Conservation (phyloP, 1,140 invertebrate genomes). For the Calliopsis andreniformis region DNA sequence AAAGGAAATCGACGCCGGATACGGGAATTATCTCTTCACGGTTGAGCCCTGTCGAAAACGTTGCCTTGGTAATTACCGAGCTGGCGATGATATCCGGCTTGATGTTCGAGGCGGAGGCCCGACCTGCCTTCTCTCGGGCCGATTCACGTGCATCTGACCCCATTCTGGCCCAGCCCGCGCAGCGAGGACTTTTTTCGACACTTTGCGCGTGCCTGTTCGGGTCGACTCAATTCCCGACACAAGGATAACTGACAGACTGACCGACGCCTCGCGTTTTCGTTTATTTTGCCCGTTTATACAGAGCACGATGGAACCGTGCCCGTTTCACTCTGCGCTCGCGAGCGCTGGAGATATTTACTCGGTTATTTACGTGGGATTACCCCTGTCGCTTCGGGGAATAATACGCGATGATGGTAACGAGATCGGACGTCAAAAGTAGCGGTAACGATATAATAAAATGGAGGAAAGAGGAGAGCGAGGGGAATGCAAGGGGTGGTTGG, state of each 20-base stretch:
- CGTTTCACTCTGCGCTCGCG: conserved; percentile 13
- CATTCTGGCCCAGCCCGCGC: too few relatives aligned
- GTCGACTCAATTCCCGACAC: conserved; percentile 1
- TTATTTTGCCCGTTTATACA: conserved; percentile 1
- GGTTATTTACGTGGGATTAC: not conserved
- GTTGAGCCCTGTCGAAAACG: conserved; percentile 9
- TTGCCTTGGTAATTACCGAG: conserved; percentile 31
- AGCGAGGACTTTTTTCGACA: conserved; percentile 44
- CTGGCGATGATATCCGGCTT: conserved; percentile 37
- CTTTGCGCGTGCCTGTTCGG: conserved; percentile 24
- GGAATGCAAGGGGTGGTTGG: too few relatives aligned
- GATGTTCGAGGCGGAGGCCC: conserved; percentile 8
- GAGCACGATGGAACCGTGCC: too few relatives aligned
- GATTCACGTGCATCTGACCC: conserved; percentile 25
- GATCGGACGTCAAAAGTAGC: not conserved
- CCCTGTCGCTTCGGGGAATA: not conserved
- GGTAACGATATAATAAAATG: not conserved
- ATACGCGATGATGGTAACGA: not conserved
- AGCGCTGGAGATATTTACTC: not conserved
- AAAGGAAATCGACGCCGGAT: conserved; percentile 40
- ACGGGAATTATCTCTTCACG: conserved; percentile 45
- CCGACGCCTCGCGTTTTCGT: not conserved
- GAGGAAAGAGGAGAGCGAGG: too few relatives aligned
- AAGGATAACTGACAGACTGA: not conserved
- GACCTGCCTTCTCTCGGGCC: not conserved